Percentiles rank a stretch among this genome's conserved stretches.
Conservation (phyloP, 2,113 vertebrate species). For the Tiliqua scincoides region DNA sequence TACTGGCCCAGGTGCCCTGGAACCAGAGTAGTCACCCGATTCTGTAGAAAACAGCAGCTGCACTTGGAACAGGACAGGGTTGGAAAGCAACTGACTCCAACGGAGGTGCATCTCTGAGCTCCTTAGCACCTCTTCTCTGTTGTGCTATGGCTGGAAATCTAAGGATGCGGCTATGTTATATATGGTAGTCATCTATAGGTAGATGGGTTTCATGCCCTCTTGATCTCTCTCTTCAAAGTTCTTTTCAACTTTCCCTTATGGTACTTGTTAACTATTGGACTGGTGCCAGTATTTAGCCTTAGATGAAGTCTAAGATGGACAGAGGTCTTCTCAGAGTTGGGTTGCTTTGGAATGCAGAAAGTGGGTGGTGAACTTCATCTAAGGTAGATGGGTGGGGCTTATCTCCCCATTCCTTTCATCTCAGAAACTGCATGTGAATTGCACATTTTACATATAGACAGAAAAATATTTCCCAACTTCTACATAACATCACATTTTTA, state of each 20-base stretch:
- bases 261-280: too few relatives aligned
- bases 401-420: neutral
- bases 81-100: rapidly evolving
- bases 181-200: neutral
- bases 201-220: too few relatives aligned
- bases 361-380: too few relatives aligned
- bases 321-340: too few relatives aligned
- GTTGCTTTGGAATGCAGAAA: too few relatives aligned
- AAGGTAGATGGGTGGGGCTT: too few relatives aligned
- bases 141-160: neutral
- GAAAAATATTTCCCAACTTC: neutral
- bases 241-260: too few relatives aligned
- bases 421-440: rapidly evolving
- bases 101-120: neutral
- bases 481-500: neutral
- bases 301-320: too few relatives aligned
- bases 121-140: neutral
- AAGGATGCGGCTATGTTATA: neutral
- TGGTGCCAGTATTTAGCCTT: too few relatives aligned
- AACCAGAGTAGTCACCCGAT: neutral
- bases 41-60: neutral
- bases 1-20: too few relatives aligned
- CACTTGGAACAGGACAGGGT: rapidly evolving
- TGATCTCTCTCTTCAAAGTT: too few relatives aligned
- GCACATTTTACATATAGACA: neutral